Percentiles rank a stretch among this genome's conserved stretches.
Conservation (phyloP, 2,888 invertebrate species). For the Dryococelus australis region DNA sequence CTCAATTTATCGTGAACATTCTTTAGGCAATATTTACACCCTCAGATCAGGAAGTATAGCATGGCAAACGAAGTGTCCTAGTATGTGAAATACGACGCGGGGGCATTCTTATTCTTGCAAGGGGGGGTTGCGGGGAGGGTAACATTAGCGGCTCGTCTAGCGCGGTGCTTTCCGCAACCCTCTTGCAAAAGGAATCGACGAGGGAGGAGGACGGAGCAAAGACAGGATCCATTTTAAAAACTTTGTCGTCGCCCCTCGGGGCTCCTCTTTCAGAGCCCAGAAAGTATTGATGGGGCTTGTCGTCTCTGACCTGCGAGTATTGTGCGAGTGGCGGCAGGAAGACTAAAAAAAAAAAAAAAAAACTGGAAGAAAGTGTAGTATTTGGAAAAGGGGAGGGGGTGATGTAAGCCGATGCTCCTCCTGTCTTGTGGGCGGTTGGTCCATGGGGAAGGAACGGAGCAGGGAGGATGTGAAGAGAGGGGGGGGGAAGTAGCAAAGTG, state of each 20-base stretch:
- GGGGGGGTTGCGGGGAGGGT: too few species aligned
- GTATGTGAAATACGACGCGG: too few species aligned
- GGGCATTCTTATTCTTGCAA: too few species aligned
- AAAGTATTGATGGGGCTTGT: background rate
- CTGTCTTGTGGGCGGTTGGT: background rate
- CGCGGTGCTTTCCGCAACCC: too few species aligned
- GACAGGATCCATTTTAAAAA: background rate
- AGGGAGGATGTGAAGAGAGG: constrained; percentile 22
- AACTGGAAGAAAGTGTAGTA: too few species aligned
- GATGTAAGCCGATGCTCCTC: background rate
- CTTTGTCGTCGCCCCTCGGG: background rate
- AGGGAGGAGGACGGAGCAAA: background rate
- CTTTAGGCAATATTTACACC: too few species aligned
- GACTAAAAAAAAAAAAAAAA: background rate
- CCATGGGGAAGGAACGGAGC: constrained; percentile 6
- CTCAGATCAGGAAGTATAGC: too few species aligned
- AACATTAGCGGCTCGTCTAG: too few species aligned
- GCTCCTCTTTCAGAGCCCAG: background rate
- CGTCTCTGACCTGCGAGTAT: background rate
- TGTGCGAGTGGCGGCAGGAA: background rate
- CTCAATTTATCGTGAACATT: too few species aligned
- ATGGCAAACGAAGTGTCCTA: too few species aligned
- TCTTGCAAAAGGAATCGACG: too few species aligned
- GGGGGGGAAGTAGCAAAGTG: constrained; percentile 36
- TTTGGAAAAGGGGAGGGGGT: too few species aligned